Percentiles rank a stretch among this genome's conserved stretches.
These are phyloP conservation scores for Tapirus terrestris DNA, from an alignment of 2,113 vertebrate species.

Conservation along the genomic window DNA sequence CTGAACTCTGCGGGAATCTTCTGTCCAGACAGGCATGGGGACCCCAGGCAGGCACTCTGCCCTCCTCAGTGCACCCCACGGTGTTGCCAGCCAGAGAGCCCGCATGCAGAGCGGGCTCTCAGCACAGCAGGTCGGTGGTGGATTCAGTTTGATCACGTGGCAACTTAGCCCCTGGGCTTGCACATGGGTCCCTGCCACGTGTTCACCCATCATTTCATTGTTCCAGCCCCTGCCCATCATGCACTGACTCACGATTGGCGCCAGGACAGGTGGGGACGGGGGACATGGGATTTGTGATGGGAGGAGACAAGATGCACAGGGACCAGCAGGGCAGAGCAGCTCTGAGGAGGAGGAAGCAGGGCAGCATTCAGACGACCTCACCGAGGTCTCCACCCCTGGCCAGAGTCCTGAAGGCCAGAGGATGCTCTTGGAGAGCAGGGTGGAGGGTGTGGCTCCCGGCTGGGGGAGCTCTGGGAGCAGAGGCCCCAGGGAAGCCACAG, in stretches of 20 bases:
- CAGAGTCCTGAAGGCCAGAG: rapidly evolving
- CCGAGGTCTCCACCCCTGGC: rapidly evolving
- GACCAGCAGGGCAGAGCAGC: rapidly evolving
- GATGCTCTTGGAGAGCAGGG: background rate
- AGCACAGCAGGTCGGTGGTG: rapidly evolving
- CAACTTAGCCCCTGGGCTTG: no score
- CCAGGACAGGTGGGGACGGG: rapidly evolving
- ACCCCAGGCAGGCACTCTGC: background rate
- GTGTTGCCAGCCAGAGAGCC: rapidly evolving
- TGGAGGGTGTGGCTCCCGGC: background rate
- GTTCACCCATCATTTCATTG: rapidly evolving
- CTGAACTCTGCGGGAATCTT: no score
- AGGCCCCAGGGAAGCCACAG: rapidly evolving
- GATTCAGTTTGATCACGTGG: rapidly evolving
- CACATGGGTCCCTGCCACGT: rapidly evolving
- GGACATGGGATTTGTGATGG: rapidly evolving
- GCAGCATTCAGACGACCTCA: rapidly evolving
- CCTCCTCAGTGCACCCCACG: rapidly evolving
- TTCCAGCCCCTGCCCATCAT: rapidly evolving
- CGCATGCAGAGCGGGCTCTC: rapidly evolving
- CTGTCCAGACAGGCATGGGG: no score
- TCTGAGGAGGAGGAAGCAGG: background rate
- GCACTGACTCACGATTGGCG: rapidly evolving
- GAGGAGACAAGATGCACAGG: rapidly evolving
- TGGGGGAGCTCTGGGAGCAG: background rate